Evolutionary conservation across 2,888 invertebrate species (phyloP).

Genomic region (Noctua janthe): DNA sequence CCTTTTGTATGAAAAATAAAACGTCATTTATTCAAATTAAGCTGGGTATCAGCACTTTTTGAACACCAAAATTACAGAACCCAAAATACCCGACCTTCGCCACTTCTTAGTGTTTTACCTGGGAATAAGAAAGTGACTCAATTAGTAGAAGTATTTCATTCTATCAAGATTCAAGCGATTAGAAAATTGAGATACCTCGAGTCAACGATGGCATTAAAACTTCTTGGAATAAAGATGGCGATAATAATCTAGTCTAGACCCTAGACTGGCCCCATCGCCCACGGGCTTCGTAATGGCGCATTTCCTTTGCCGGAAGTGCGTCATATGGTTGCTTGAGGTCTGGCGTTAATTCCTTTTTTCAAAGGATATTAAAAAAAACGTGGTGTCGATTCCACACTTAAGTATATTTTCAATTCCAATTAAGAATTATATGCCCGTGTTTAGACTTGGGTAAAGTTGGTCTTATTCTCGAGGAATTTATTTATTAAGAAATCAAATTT

Average conservation of each 20-base stretch:
- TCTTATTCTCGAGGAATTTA: not conserved
- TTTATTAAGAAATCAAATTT: not conserved
- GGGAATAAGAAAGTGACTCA: not conserved
- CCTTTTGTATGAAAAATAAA: not conserved
- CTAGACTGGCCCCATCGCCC: constrained; percentile 41
- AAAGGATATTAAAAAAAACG: not conserved
- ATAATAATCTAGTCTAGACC: constrained; percentile 41
- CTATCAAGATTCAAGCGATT: not conserved
- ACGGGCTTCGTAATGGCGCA: constrained; percentile 47
- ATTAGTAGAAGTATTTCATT: not conserved
- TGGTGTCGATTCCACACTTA: not conserved
- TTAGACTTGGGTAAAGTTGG: not conserved
- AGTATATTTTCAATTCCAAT: not conserved
- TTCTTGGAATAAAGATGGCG: not conserved
- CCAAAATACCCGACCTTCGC: no score
- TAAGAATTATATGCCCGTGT: not conserved
- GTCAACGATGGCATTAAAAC: not conserved
- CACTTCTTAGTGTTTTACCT: not conserved
- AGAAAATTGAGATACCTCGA: not conserved
- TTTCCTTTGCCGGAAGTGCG: constrained; percentile 48
- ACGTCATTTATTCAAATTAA: not conserved
- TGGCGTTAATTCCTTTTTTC: constrained; percentile 20
- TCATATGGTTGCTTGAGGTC: constrained; percentile 13
- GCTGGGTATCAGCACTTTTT: not conserved
- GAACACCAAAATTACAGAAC: not conserved